phyloP scores from a whole-genome alignment of 2,113 vertebrate species.

The Rhabdornis inornatus region DNA sequence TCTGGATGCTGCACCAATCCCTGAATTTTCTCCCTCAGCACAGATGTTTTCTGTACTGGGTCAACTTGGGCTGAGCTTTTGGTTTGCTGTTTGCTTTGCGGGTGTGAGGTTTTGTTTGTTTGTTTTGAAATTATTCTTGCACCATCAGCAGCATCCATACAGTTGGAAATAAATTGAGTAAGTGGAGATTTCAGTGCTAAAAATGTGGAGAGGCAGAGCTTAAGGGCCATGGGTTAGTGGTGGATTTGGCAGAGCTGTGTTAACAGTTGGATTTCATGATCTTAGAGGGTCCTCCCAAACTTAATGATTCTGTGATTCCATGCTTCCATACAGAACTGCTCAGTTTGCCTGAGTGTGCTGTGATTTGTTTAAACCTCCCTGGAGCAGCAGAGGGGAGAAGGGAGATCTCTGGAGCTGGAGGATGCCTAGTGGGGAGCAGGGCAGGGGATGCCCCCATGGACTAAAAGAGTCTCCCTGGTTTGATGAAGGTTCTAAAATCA shows the following conservation, averaged over 20 bases:
- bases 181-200: not conserved
- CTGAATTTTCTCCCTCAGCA: not conserved
- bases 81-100: not conserved
- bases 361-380: fast-evolving
- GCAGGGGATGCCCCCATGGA: not conserved
- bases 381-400: not conserved
- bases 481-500: not conserved
- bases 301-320: not conserved
- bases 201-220: not conserved
- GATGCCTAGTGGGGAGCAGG: not conserved
- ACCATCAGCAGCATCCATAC: not conserved
- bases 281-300: not conserved
- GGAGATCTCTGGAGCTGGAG: not conserved
- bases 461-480: not conserved
- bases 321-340: not conserved
- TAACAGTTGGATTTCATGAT: not conserved
- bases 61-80: not conserved
- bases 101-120: not conserved
- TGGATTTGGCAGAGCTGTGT: not conserved
- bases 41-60: not conserved
- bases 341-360: not conserved
- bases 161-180: not conserved
- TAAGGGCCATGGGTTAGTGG: not conserved
- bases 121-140: not conserved
- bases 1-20: not conserved